Percentiles rank a stretch among this genome's conserved stretches.
phyloP scores from a whole-genome alignment of 2,888 invertebrate species.

The Agriopis leucophaearia region DNA sequence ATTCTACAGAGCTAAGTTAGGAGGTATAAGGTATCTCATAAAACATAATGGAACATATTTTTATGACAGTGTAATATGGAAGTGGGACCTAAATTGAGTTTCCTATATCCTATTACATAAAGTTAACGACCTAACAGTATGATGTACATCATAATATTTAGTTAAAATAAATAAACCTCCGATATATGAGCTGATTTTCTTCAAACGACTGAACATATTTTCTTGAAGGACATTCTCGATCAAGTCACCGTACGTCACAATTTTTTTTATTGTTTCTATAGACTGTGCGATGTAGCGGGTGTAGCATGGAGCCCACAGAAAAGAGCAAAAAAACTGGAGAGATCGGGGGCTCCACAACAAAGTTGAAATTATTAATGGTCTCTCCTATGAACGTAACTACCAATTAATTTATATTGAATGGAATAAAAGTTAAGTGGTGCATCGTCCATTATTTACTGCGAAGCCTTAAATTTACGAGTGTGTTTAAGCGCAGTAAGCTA shows the following conservation, averaged over 20 bases:
- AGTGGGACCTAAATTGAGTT: conserved; percentile 21
- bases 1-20: conserved; percentile 17
- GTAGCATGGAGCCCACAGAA: too few relatives aligned
- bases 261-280: too few relatives aligned
- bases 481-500: conserved; percentile 36
- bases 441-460: conserved; percentile 25
- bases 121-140: conserved; percentile 7
- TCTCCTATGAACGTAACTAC: too few relatives aligned
- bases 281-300: too few relatives aligned
- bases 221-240: too few relatives aligned
- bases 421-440: conserved; percentile 22
- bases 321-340: too few relatives aligned
- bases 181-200: too few relatives aligned
- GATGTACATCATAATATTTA: not conserved
- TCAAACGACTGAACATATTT: too few relatives aligned
- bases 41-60: conserved; percentile 21
- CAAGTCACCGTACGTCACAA: too few relatives aligned
- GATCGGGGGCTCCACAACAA: too few relatives aligned
- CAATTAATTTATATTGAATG: not conserved
- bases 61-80: conserved; percentile 23
- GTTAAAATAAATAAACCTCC: too few relatives aligned
- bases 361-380: too few relatives aligned
- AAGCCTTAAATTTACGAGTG: conserved; percentile 33
- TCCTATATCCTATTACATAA: conserved; percentile 11
- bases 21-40: conserved; percentile 21